These are phyloP conservation scores for Tadarida brasiliensis DNA, from an alignment of 2,797 vertebrate species.

Conservation along the genomic window DNA sequence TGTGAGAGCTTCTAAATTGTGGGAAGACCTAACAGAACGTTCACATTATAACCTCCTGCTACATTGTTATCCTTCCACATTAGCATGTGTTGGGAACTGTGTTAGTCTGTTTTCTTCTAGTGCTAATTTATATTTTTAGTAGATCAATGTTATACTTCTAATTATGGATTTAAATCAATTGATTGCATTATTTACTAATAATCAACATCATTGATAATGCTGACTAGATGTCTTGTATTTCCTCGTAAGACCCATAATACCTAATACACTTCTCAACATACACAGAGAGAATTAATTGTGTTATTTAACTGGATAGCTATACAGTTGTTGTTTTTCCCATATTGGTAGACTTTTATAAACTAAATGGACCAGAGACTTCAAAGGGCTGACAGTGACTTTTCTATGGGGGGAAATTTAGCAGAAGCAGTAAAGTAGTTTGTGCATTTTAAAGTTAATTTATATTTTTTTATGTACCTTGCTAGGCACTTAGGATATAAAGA, in stretches of 20 bases:
- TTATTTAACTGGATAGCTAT: background rate
- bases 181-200: constrained; percentile 39
- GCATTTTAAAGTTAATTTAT: background rate
- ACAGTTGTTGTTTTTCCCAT: background rate
- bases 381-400: background rate
- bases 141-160: background rate
- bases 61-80: background rate
- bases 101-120: background rate
- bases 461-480: constrained; percentile 21
- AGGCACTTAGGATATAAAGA: background rate
- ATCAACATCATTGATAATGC: background rate
- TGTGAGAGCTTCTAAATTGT: background rate
- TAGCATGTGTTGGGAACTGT: background rate
- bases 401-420: background rate
- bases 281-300: background rate
- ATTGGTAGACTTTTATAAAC: background rate
- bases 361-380: background rate
- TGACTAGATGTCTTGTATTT: constrained; percentile 23
- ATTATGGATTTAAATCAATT: constrained; percentile 1
- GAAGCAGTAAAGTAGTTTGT: background rate
- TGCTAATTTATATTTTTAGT: constrained; percentile 42
- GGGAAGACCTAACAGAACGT: background rate
- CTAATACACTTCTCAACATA: background rate
- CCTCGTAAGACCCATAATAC: constrained; percentile 11
- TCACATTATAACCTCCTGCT: background rate